phyloP scores from a whole-genome alignment of 2,888 invertebrate species.

The Hipparchia sbordonii region DNA sequence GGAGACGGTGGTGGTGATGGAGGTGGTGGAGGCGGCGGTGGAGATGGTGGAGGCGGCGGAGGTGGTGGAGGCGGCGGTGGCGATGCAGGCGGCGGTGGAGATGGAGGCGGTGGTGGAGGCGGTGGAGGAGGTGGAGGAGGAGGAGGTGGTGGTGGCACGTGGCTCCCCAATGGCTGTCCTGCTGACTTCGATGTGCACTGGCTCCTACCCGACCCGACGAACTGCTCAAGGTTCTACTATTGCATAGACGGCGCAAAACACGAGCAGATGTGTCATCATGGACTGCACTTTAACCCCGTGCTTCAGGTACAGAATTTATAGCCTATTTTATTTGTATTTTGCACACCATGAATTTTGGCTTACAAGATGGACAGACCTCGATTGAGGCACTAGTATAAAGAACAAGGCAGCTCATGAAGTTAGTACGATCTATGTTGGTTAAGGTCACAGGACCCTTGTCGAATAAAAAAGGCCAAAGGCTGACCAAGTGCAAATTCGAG shows the following conservation, averaged over 20 bases:
- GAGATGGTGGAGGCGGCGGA: neutral
- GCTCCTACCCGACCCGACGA: slow-evolving; percentile 49
- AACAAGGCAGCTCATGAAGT: no score
- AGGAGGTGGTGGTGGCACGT: neutral
- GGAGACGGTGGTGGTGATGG: neutral
- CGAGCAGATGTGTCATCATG: slow-evolving; percentile 27
- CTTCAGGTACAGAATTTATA: neutral
- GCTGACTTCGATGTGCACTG: slow-evolving; percentile 45
- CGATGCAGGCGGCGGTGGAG: neutral
- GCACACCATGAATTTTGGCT: no score
- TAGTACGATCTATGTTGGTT: no score
- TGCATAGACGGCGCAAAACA: slow-evolving; percentile 50
- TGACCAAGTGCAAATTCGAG: no score
- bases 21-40: neutral
- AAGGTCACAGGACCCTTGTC: no score
- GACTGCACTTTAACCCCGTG: slow-evolving; percentile 4
- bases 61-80: neutral
- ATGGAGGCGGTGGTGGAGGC: neutral
- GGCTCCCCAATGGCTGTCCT: slow-evolving; percentile 47
- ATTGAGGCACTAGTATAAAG: no score
- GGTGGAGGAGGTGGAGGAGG: neutral
- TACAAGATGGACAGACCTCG: no score
- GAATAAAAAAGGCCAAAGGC: no score
- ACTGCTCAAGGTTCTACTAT: slow-evolving; percentile 54
- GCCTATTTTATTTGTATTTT: no score